These are phyloP conservation scores for Ranitomeya variabilis DNA, from an alignment of 2,113 vertebrate species.

Conservation along the genomic window DNA sequence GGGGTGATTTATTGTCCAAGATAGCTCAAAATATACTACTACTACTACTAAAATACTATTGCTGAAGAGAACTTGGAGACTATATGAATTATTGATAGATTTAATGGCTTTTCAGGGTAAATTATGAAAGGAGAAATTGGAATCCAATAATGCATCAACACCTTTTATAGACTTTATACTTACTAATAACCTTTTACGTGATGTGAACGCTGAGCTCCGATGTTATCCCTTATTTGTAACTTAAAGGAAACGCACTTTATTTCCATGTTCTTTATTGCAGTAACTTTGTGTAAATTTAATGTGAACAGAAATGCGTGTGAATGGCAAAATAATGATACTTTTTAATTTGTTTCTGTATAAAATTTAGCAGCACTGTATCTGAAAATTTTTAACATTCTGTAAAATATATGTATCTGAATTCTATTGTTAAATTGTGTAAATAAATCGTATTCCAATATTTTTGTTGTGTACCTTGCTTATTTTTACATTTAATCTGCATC, in stretches of 20 bases:
- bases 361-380: conserved; percentile 56
- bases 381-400: conserved; percentile 66
- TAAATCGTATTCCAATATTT: conserved; percentile 65
- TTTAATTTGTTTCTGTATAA: conserved; percentile 4
- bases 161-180: background rate
- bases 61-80: background rate
- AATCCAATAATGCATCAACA: background rate
- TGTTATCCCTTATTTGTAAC: background rate
- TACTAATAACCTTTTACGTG: background rate
- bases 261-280: conserved; percentile 66
- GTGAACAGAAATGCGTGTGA: conserved; percentile 58
- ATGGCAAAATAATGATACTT: background rate
- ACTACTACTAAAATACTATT: too few relatives aligned
- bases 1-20: too few relatives aligned
- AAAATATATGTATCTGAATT: conserved; percentile 74
- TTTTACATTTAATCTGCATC: background rate
- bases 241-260: conserved; percentile 76
- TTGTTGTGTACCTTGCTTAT: background rate
- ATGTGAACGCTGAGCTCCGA: background rate
- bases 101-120: background rate
- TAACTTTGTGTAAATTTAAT: conserved; percentile 65
- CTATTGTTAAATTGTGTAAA: conserved; percentile 78
- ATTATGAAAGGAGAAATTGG: background rate
- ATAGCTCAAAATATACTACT: too few relatives aligned
- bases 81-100: background rate